Conservation (phyloP, 1,140 invertebrate species). For the Musca domestica region DNA sequence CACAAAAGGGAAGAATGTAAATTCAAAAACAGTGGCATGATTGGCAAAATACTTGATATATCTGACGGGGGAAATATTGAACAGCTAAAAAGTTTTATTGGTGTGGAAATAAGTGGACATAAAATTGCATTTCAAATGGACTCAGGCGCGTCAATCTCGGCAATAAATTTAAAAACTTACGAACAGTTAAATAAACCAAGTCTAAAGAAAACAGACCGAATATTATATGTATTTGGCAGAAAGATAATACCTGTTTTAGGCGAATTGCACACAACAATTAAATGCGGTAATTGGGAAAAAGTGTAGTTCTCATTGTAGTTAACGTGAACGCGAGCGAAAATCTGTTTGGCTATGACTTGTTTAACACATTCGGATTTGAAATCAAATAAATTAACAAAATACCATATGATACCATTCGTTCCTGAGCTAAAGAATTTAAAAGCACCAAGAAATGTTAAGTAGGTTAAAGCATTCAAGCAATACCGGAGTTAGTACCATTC, state of each 20-base stretch:
- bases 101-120: neutral
- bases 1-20: no score
- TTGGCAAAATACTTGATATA: constrained; percentile 5
- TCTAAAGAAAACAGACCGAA: neutral
- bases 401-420: neutral
- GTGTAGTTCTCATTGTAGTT: no score
- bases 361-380: constrained; percentile 18
- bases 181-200: constrained; percentile 2
- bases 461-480: no score
- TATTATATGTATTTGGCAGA: constrained; percentile 11
- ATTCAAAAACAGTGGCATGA: constrained; percentile 7
- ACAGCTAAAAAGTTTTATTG: neutral
- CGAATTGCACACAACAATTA: no score
- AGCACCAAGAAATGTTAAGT: no score
- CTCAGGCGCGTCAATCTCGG: constrained; percentile 7
- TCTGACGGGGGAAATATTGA: neutral
- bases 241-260: constrained; percentile 3
- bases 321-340: neutral
- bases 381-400: constrained; percentile 10
- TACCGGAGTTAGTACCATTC: no score
- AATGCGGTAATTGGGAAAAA: no score
- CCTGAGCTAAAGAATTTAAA: no score
- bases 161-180: neutral
- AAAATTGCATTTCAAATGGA: constrained; percentile 21
- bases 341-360: no score